phyloP scores from a whole-genome alignment of 2,113 vertebrate species.

The Lonchura striata region DNA sequence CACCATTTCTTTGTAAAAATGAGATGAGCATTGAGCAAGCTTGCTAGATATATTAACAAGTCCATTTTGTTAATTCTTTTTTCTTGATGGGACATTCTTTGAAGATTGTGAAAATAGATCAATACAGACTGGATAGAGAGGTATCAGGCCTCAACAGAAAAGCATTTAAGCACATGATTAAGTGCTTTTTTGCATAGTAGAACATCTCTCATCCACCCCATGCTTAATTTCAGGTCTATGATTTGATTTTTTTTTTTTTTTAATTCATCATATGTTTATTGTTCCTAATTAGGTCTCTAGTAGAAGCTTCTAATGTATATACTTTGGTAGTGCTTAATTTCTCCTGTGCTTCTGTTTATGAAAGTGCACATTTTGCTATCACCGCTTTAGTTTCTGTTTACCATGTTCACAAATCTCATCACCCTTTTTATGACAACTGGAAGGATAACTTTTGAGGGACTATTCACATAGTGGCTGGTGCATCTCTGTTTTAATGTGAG shows the following conservation, averaged over 20 bases:
- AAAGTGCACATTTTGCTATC: background rate
- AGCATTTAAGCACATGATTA: background rate
- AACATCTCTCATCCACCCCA: background rate
- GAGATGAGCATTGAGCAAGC: background rate
- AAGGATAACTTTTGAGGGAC: background rate
- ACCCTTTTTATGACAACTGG: background rate
- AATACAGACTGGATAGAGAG: background rate
- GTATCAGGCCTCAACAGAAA: background rate
- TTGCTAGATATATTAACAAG: background rate
- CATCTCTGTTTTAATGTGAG: background rate
- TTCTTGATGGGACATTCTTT: background rate
- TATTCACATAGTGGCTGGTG: accelerated
- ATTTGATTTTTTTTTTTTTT: background rate
- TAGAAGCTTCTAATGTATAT: background rate
- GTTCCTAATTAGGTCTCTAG: background rate
- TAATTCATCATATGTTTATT: background rate
- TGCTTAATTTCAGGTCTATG: background rate
- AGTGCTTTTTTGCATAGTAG: background rate
- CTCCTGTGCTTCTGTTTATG: background rate
- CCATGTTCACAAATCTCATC: background rate
- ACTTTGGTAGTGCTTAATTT: slow-evolving; percentile 4
- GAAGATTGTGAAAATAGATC: background rate
- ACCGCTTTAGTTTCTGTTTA: background rate
- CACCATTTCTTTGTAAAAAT: background rate
- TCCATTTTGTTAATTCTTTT: background rate